These are phyloP conservation scores for Dryobotodes eremita DNA, from an alignment of 2,888 invertebrate species.

Conservation along the genomic window DNA sequence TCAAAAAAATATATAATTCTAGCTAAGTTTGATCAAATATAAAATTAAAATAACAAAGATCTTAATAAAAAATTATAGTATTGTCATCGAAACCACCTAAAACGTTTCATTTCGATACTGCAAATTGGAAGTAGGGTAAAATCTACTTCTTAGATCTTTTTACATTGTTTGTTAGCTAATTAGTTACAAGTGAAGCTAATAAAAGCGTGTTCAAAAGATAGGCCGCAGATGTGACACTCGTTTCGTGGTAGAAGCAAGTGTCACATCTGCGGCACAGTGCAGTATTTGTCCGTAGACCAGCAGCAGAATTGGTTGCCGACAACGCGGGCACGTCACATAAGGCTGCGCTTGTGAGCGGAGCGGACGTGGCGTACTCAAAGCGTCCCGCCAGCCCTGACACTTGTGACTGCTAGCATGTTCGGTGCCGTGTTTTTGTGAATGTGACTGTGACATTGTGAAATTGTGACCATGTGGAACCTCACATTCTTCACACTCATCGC, in stretches of 20 bases:
- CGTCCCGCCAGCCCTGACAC: slow-evolving; percentile 39
- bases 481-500: slow-evolving; percentile 72
- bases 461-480: slow-evolving; percentile 79
- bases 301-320: slow-evolving; percentile 1
- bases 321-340: slow-evolving; percentile 70
- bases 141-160: too few relatives aligned
- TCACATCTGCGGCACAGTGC: slow-evolving; percentile 42
- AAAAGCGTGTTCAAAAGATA: background rate
- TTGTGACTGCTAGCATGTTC: slow-evolving; percentile 79
- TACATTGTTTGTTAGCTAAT: too few relatives aligned
- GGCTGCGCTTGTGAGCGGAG: slow-evolving; percentile 79
- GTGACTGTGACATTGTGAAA: slow-evolving; percentile 77
- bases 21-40: background rate
- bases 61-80: background rate
- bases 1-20: background rate
- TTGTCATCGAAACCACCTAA: too few relatives aligned
- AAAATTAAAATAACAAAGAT: background rate
- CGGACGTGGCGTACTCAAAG: slow-evolving; percentile 75
- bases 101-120: too few relatives aligned
- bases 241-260: slow-evolving; percentile 4
- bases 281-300: background rate
- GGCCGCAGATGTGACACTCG: background rate
- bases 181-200: too few relatives aligned
- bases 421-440: slow-evolving; percentile 71
- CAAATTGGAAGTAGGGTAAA: too few relatives aligned